Evolutionary conservation across 1,140 invertebrate species (phyloP), one percentile per base, ranked within the genome.

Genomic region (Trachymyrmex cornetzi): DNA sequence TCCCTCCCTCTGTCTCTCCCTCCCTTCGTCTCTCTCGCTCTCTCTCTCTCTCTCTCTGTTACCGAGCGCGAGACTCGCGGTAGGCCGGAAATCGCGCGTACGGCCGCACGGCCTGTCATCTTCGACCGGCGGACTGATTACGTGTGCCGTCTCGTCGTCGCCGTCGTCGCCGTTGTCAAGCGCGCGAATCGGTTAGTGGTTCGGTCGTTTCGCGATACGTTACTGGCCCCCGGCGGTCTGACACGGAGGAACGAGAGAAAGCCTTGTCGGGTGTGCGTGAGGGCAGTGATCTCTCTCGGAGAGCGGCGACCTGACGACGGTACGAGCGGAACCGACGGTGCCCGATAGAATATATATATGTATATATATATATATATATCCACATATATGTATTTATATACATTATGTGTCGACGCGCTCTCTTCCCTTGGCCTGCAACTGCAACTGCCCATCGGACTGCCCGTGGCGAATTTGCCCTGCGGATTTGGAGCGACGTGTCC

Each of bases 241-340:
- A 90, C 84, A 87, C 66, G 74, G 90, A 93, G 91, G 91, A 93
- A 92, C 90, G 92, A 93, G 92, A 92, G 90, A 92, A 92, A 89
- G 92, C 92, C 89, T 75, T 53, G 72, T 89, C 92, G 94, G 93
- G 93, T 95, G 92, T 93, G 93, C 92, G 94, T 93, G 94, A 95
- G 95, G 94, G 94, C 94, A 95, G 94, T 95, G 95, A 95, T 95
- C 95, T 95, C 94, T 94, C 94, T 94, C 90, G 92, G 95, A 94
- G 95, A 95, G 95, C 95, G 94, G 92, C 94, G 95, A 95, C 95
- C 94, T 94, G 94, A 94, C 94, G 94, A 94, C 94, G 69, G 59
- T 90, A 93, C 93, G 93, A 93, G 91, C 92, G 57, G 59, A 69
- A 44, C 75, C 81, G 85, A 91, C 88, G 80, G 77, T 90, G 86